phyloP scores from a whole-genome alignment of 2,797 vertebrate genomes.

The Sebastes dallii region DNA sequence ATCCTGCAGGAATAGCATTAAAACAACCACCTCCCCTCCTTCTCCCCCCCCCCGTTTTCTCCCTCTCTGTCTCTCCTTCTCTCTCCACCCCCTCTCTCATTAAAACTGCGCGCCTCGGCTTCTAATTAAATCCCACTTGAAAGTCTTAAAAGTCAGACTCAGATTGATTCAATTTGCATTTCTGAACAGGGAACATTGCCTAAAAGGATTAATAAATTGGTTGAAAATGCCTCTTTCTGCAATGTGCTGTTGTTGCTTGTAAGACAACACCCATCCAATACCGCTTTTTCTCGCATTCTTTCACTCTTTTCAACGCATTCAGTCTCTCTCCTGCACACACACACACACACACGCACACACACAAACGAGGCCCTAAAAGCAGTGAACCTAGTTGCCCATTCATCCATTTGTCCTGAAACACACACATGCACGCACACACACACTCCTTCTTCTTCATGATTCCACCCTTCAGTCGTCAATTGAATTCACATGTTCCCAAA shows the following conservation, averaged over 20 bases:
- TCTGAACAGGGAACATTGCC: slow-evolving; percentile 86
- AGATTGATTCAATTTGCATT: slow-evolving; percentile 89
- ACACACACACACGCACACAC: neutral
- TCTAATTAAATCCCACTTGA: slow-evolving; percentile 89
- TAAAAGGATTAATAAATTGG: slow-evolving; percentile 88
- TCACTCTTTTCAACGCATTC: slow-evolving; percentile 49
- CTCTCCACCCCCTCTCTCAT: slow-evolving; percentile 84
- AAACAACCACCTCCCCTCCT: slow-evolving; percentile 50
- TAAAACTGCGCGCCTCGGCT: slow-evolving; percentile 84
- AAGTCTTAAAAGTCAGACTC: slow-evolving; percentile 88
- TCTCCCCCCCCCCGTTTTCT: slow-evolving; percentile 34
- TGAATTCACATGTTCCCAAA: slow-evolving; percentile 63
- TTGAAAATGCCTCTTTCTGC: slow-evolving; percentile 82
- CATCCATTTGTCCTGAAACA: slow-evolving; percentile 41
- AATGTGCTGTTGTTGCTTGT: slow-evolving; percentile 76
- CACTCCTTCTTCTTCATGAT: slow-evolving; percentile 13
- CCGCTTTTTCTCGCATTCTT: slow-evolving; percentile 48
- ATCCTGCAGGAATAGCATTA: slow-evolving; percentile 78
- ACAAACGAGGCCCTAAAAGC: slow-evolving; percentile 32
- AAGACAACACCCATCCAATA: slow-evolving; percentile 74
- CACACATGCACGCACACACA: neutral
- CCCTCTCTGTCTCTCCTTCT: slow-evolving; percentile 52
- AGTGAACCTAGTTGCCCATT: slow-evolving; percentile 41
- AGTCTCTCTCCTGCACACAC: neutral
- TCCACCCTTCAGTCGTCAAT: slow-evolving; percentile 51